Base-by-base conservation (phyloP, 2,888 invertebrate species). In the Tenthredo mesomela region DNA sequence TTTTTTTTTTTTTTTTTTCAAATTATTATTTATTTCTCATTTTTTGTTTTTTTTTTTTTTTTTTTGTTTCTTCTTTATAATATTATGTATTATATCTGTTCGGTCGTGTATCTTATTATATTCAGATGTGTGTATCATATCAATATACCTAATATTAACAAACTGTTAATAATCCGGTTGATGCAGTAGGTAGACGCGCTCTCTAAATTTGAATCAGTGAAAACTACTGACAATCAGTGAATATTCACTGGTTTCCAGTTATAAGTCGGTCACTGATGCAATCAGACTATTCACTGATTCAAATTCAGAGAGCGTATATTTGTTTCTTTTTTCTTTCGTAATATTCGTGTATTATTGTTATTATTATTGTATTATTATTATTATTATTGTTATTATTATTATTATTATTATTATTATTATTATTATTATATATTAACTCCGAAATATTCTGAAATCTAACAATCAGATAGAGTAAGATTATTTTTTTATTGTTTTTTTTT, bases 281-380 rank as follows among this genome's bases (percentile, higher is more conserved):
- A n/a, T n/a, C n/a, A n/a, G n/a, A n/a, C n/a, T n/a, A n/a, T n/a
- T n/a, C n/a, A n/a, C n/a, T n/a, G n/a, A n/a, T n/a, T n/a, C n/a
- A n/a, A n/a, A n/a, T n/a, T n/a, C n/a, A n/a, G n/a, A n/a, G 18
- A n/a, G 54, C 54, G 54, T 54, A n/a, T 18, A n/a, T 54, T 7
- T 54, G 1, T 47, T 47, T 7, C 7, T 54, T 7, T 54, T 7
- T 7, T 54, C n/a, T n/a, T 54, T n/a, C n/a, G 10, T n/a, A n/a
- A 54, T n/a, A 54, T 54, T 54, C 54, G n/a, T 54, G 6, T 54
- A 7, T 37, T 37, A 37, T 37, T 37, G 7, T 50, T 15, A 50
- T 67, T 85, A 75, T 82, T 33, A 73, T 84, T 85, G n/a, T n/a
- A 84, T 70, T 83, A 78, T 85, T 84, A 67, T 84, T 84, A 58